Conservation (phyloP, 2,113 vertebrate genomes). For the Pachyramphus minor region DNA sequence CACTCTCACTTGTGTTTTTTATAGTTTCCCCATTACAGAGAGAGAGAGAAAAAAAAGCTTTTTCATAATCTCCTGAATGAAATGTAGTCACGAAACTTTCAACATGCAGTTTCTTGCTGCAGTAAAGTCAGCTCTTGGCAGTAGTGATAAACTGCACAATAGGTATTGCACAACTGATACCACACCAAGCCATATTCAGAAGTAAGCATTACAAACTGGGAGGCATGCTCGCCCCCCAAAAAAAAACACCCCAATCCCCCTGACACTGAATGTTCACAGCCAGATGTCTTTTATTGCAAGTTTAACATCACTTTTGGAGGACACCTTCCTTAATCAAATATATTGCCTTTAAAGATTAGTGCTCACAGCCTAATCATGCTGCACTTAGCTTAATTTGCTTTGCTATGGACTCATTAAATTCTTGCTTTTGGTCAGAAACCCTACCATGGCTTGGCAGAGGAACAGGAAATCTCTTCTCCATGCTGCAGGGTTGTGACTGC, state of each 20-base stretch:
- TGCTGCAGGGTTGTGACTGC: neutral
- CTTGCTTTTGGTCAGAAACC: constrained; percentile 69
- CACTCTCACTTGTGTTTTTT: neutral
- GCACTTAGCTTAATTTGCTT: constrained; percentile 72
- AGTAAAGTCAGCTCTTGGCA: constrained; percentile 43
- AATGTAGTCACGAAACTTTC: neutral
- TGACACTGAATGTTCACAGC: neutral
- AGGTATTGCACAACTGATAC: neutral
- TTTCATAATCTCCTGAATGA: constrained; percentile 9
- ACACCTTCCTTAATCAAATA: constrained; percentile 39
- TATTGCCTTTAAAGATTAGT: constrained; percentile 67
- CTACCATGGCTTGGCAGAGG: constrained; percentile 63
- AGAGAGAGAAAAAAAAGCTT: neutral
- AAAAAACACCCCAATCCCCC: fast-evolving
- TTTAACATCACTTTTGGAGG: constrained; percentile 36
- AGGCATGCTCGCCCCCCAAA: neutral
- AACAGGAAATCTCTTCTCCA: constrained; percentile 41
- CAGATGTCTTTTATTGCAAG: neutral
- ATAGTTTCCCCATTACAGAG: neutral
- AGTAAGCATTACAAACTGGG: neutral
- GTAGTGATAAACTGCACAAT: neutral
- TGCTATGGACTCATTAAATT: constrained; percentile 75
- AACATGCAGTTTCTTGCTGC: constrained; percentile 47
- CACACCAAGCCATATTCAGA: neutral
- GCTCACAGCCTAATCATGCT: constrained; percentile 68